Base-by-base conservation (phyloP, 2,888 invertebrate species). In the Pristionchus mayeri region DNA sequence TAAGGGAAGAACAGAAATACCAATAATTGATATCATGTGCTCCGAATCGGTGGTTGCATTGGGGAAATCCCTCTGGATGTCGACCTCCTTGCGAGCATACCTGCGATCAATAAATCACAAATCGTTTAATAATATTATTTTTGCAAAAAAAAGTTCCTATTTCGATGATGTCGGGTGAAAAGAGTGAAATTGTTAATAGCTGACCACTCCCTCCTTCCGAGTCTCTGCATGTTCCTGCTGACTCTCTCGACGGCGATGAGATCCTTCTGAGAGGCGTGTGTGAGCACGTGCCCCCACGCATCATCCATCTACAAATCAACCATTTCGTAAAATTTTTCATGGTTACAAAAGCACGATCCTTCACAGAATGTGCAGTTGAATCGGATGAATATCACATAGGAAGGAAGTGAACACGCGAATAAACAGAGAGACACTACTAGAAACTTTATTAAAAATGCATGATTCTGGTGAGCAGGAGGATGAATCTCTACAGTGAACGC, bases 151-250 rank as follows among this genome's bases (percentile, higher is more conserved):
- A n/a, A n/a, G n/a, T n/a, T n/a, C n/a, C n/a, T n/a, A n/a, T n/a
- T n/a, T n/a, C n/a, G n/a, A n/a, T n/a, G n/a, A n/a, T n/a, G n/a
- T n/a, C n/a, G n/a, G n/a, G n/a, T n/a, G n/a, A n/a, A n/a, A n/a
- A n/a, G n/a, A n/a, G n/a, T n/a, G n/a, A n/a, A n/a, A n/a, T n/a
- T n/a, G n/a, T n/a, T n/a, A n/a, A n/a, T n/a, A n/a, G n/a, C 37
- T 79, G 18, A 80, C 80, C 80, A 80, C n/a, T 80, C 80, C 13
- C 80, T 80, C 54, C 80, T 80, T 16, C 30, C 54, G 40, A 57
- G 11, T 6, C 7, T 27, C 16, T 21, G 30, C 54, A 80, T 34
- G 4, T 9, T 54, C 16, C 24, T 80, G n/a, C 27, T 37, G 24
- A 82, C 82, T 30, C 67, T 60, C 50, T 82, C 82, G 16, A 67